These are phyloP conservation scores for Portevinia maculata DNA, from an alignment of 2,888 invertebrate genomes.

Conservation along the genomic window DNA sequence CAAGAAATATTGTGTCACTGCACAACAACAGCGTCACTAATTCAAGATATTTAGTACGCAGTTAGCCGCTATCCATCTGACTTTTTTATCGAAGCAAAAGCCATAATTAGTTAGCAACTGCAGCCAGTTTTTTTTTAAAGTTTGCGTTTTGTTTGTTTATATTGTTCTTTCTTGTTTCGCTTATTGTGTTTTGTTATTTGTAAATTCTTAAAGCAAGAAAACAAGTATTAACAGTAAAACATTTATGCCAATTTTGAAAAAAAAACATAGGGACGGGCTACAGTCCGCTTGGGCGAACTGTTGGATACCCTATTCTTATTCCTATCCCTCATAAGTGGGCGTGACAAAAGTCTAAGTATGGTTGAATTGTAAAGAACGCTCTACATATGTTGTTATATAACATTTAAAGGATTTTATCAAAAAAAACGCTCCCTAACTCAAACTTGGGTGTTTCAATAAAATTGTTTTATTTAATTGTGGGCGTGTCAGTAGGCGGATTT, in stretches of 20 bases:
- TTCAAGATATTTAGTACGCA: background rate
- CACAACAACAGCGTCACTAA: slow-evolving; percentile 1
- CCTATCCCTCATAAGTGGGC: no score
- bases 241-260: slow-evolving; percentile 33
- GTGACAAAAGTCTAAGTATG: no score
- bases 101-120: background rate
- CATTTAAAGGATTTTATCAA: no score
- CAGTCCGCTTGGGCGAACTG: no score
- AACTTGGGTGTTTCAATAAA: no score
- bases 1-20: background rate
- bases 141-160: slow-evolving; percentile 13
- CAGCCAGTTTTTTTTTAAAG: background rate
- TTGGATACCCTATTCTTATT: no score
- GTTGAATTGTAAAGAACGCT: no score
- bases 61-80: background rate
- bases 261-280: no score
- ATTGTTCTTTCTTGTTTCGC: slow-evolving; percentile 21
- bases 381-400: no score
- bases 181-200: slow-evolving; percentile 18
- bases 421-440: no score
- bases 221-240: slow-evolving; percentile 35
- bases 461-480: no score
- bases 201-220: slow-evolving; percentile 9
- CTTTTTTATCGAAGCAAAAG: slow-evolving; percentile 23
- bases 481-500: no score